Percentiles rank a stretch among this genome's conserved stretches.
Evolutionary conservation across 2,888 invertebrate species (phyloP).

Genomic region (Dilophus febrilis): DNA sequence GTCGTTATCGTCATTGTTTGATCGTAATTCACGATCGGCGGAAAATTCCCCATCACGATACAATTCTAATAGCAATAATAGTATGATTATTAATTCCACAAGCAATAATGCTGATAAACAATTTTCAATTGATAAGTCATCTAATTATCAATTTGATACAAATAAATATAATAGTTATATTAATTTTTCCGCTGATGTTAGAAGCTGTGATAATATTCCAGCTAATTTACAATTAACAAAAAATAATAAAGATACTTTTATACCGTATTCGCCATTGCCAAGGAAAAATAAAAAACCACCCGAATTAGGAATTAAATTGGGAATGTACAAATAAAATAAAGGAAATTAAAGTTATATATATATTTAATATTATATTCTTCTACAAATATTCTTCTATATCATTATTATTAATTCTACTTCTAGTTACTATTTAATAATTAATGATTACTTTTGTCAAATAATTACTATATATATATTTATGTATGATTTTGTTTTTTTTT

Average conservation of each 20-base stretch:
- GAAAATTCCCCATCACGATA: constrained; percentile 17
- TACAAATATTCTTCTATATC: too few relatives aligned
- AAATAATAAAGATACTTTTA: background rate
- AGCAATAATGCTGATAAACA: background rate
- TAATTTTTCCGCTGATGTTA: too few relatives aligned
- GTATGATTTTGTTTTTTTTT: too few relatives aligned
- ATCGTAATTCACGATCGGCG: constrained; percentile 14
- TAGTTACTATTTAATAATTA: too few relatives aligned
- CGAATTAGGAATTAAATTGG: constrained; percentile 12
- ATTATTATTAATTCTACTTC: too few relatives aligned
- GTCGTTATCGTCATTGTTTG: background rate
- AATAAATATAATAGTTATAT: too few relatives aligned
- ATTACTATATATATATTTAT: too few relatives aligned
- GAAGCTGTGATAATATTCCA: constrained; percentile 18
- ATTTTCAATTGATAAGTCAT: background rate
- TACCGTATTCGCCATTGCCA: constrained; percentile 14
- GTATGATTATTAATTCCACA: background rate
- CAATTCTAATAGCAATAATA: constrained; percentile 5
- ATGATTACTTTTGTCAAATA: too few relatives aligned
- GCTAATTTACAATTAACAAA: background rate
- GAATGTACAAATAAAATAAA: constrained; percentile 11
- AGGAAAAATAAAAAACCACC: constrained; percentile 18
- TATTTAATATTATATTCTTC: too few relatives aligned
- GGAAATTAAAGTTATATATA: too few relatives aligned
- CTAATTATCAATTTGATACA: constrained; percentile 8